Base-by-base conservation (phyloP, 2,888 invertebrate species). In the Eupithecia inturbata region DNA sequence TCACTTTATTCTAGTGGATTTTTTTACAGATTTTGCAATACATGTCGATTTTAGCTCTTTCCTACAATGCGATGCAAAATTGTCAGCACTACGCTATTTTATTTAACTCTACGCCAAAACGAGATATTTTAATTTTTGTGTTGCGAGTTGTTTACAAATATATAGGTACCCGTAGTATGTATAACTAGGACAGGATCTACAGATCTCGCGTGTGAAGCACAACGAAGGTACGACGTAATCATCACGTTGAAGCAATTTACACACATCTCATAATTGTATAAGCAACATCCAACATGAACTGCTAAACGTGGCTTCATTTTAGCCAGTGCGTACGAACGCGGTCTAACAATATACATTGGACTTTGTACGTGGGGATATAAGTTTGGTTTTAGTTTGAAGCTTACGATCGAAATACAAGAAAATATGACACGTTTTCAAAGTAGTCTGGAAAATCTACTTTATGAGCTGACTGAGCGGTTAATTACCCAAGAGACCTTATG, bases 251-350 rank as follows among this genome's bases (percentile, higher is more conserved):
- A 64, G 70, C 70, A 70, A 75, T 75, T 75, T 72, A 57, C 70
- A 66, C 60, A 60, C 72, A 73, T 71, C 75, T 72, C 67, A 70
- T 72, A 75, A 75, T 71, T 75, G 68, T 71, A 68, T 73, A 75
- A 75, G 49, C 57, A 68, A 74, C 74, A 69, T 66, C 45, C 67
- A 70, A 69, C 71, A 74, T 53, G 49, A 53, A 49, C 33, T 67
- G 67, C 33, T 53, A n/a, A 33, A 75, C 64, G 28, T 70, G 72
- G 57, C 57, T 72, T 45, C 22, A 62, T 69, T 71, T 60, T 28
- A 26, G 22, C 26, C 28, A 45, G 63, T 64, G 33, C 26, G n/a
- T n/a, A 49, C 53, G 28, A 62, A 64, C 33, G 67, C 19, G 28
- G 33, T n/a, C 36, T 26, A 67, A 28, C 19, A 39, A 39, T 9